These are phyloP conservation scores for Scolopax rusticola DNA, from an alignment of 2,797 vertebrate species.

Conservation along the genomic window DNA sequence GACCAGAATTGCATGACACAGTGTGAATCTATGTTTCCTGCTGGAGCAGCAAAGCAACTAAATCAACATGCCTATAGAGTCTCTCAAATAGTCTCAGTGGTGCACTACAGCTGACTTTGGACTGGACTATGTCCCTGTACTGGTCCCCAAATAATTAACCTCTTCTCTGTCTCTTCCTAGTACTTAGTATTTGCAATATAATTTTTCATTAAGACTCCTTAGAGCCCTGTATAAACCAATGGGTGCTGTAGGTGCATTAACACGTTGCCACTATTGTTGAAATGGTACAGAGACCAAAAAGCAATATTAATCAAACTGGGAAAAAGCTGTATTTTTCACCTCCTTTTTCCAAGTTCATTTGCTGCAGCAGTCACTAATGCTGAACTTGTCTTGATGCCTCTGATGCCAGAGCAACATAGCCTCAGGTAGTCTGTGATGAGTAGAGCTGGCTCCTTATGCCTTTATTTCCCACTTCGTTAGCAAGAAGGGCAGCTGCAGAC, in stretches of 20 bases:
- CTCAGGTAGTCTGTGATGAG: neutral
- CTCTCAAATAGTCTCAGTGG: slow-evolving; percentile 26
- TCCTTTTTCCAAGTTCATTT: neutral
- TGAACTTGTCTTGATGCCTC: neutral
- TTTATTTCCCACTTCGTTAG: neutral
- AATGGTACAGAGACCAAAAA: neutral
- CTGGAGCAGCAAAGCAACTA: slow-evolving; percentile 28
- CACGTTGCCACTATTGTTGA: rapidly evolving
- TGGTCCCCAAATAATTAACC: slow-evolving; percentile 21
- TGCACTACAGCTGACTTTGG: slow-evolving; percentile 5
- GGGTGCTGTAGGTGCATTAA: neutral
- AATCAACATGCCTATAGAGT: slow-evolving; percentile 13
- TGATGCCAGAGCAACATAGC: neutral
- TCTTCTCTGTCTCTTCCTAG: neutral
- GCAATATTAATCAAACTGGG: neutral
- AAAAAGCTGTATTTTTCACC: neutral
- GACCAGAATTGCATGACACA: slow-evolving; percentile 21
- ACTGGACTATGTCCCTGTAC: neutral
- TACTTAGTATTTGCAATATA: neutral
- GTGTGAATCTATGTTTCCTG: slow-evolving; percentile 49
- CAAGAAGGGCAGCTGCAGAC: neutral
- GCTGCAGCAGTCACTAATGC: neutral
- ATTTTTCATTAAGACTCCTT: neutral
- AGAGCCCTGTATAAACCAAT: neutral
- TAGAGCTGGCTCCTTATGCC: neutral